Conservation (phyloP, 37 sponge, comb jelly and placozoan genomes). For the Mnemiopsis leidyi region DNA sequence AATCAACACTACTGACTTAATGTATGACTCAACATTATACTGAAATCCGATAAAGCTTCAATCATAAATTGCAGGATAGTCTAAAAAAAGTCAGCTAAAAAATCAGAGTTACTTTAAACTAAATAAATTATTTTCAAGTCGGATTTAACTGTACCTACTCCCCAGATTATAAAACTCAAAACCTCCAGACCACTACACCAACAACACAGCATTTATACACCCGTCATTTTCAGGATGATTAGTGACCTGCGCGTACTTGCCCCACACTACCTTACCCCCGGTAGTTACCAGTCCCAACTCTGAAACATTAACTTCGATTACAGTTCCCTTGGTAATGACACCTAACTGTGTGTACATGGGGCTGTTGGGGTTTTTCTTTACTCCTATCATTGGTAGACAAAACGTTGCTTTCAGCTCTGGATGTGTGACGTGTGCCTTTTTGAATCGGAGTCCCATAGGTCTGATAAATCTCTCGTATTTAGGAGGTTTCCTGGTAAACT, state of each 20-base stretch:
- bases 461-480: constrained; percentile 98
- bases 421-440: constrained; percentile 99
- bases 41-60: background rate
- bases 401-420: constrained; percentile 99
- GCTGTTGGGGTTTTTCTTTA: constrained; percentile 99
- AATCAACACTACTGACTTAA: background rate
- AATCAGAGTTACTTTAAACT: background rate
- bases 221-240: constrained; percentile 99
- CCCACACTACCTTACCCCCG: constrained; percentile 99
- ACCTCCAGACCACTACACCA: constrained; percentile 74
- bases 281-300: constrained; percentile 98
- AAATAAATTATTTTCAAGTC: background rate
- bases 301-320: constrained; percentile 98
- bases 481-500: constrained; percentile 96
- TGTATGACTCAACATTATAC: background rate
- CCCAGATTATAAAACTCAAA: background rate
- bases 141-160: too few relatives aligned
- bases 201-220: constrained; percentile 96
- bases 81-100: background rate
- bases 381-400: constrained; percentile 94
- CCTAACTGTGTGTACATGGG: constrained; percentile 95
- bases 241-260: constrained; percentile 99
- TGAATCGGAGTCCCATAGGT: constrained; percentile 97
- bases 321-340: constrained; percentile 98
- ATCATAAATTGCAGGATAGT: background rate